Conservation (phyloP, 2,888 invertebrate genomes). For the Bombylius major region DNA sequence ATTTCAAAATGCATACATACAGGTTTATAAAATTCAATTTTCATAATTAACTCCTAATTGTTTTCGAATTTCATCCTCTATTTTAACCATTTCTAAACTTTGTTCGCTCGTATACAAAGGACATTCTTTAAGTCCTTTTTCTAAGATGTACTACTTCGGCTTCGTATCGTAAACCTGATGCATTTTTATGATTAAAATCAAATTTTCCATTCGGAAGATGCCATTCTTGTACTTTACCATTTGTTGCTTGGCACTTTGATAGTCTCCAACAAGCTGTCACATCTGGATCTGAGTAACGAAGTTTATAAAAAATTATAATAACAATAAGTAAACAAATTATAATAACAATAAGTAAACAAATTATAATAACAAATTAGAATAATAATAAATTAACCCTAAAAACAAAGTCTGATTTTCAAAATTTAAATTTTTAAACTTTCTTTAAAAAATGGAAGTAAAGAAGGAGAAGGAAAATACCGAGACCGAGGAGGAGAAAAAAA, state of each 20-base stretch:
- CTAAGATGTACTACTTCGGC: conserved; percentile 59
- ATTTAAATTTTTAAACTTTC: too few relatives aligned
- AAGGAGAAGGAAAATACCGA: background rate
- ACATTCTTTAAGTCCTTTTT: conserved; percentile 53
- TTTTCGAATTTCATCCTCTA: conserved; percentile 54
- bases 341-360: too few relatives aligned
- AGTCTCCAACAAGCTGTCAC: too few relatives aligned
- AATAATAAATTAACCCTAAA: too few relatives aligned
- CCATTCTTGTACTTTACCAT: conserved; percentile 44
- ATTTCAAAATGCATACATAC: too few relatives aligned
- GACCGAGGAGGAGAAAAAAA: background rate
- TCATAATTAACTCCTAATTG: conserved; percentile 51
- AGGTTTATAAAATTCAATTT: background rate
- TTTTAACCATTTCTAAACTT: conserved; percentile 49
- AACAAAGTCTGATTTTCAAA: too few relatives aligned
- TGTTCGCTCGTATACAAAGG: conserved; percentile 50
- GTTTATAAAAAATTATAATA: too few relatives aligned
- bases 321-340: too few relatives aligned
- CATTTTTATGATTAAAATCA: conserved; percentile 51
- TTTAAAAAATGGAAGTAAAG: background rate
- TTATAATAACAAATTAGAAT: too few relatives aligned
- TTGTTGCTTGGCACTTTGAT: too few relatives aligned
- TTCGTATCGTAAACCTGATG: conserved; percentile 59
- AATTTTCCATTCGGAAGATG: conserved; percentile 46
- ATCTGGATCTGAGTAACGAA: too few relatives aligned